phyloP scores from a whole-genome alignment of 2,888 invertebrate species.

The Choristoneura rosaceana region DNA sequence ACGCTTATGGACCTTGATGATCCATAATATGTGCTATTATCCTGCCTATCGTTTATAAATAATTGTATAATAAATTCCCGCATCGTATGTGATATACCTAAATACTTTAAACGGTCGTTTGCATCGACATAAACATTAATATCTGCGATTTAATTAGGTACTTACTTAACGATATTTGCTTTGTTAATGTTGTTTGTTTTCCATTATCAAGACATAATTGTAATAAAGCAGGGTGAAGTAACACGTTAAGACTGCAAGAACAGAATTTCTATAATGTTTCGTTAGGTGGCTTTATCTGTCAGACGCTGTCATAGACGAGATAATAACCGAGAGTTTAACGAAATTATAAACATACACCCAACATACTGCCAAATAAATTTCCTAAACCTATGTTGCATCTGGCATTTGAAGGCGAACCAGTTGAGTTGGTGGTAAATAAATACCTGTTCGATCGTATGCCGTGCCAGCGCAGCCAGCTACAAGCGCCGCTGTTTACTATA shows the following conservation, averaged over 20 bases:
- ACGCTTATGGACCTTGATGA: constrained; percentile 60
- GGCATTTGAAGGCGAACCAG: constrained; percentile 66
- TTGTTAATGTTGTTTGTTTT: constrained; percentile 25
- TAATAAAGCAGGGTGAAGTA: constrained; percentile 3
- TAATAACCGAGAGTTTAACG: constrained; percentile 15
- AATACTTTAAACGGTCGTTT: background rate
- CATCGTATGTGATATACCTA: constrained; percentile 9
- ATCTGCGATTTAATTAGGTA: constrained; percentile 23
- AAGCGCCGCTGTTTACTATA: constrained; percentile 47
- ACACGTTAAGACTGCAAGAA: constrained; percentile 8
- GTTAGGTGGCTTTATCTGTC: constrained; percentile 20
- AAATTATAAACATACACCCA: constrained; percentile 15
- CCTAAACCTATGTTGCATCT: constrained; percentile 47
- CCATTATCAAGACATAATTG: constrained; percentile 8
- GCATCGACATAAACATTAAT: background rate
- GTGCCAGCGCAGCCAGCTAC: constrained; percentile 46
- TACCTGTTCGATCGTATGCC: constrained; percentile 55
- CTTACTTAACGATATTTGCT: constrained; percentile 7
- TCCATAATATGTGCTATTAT: constrained; percentile 47
- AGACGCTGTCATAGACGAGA: constrained; percentile 13
- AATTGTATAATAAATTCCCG: constrained; percentile 10
- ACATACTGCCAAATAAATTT: constrained; percentile 24
- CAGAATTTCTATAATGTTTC: constrained; percentile 9
- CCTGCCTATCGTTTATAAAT: constrained; percentile 30
- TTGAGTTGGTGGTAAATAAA: constrained; percentile 50